A percentile compares a stretch with the other conserved stretches of the same genome.
These are phyloP conservation scores for Hydrotaea cyrtoneurina DNA, from an alignment of 2,888 invertebrate species.

Conservation along the genomic window DNA sequence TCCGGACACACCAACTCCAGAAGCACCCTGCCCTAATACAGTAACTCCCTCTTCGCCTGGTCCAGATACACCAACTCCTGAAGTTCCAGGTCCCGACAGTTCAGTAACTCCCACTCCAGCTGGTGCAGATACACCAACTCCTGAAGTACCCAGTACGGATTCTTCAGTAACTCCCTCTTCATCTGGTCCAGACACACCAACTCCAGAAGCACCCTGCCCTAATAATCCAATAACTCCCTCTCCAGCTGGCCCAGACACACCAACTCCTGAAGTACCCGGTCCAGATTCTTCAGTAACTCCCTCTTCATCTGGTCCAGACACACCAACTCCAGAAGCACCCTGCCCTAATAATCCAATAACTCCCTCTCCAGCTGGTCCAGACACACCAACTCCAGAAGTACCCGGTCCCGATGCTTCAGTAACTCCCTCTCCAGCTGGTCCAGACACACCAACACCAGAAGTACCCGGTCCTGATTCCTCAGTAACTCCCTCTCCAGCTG, in stretches of 20 bases:
- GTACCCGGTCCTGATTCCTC: neutral
- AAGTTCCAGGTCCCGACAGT: neutral
- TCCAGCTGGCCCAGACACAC: neutral
- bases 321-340: conserved; percentile 40
- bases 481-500: neutral
- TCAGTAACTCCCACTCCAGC: neutral
- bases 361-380: neutral
- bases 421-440: conserved; percentile 10
- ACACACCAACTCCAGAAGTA: neutral
- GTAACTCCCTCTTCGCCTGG: neutral
- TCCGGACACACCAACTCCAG: neutral
- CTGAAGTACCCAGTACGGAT: neutral
- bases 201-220: neutral
- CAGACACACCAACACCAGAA: conserved; percentile 34
- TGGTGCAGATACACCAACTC: conserved; percentile 31
- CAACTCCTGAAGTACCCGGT: neutral
- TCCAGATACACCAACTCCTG: neutral
- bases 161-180: conserved; percentile 1
- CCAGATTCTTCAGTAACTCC: conserved; percentile 11
- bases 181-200: neutral
- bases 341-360: neutral
- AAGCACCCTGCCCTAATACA: neutral
- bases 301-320: neutral
- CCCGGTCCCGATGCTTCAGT: conserved; percentile 2
- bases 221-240: neutral